Evolutionary conservation across 2,888 invertebrate genomes (phyloP), one percentile per base, ranked within the genome.

Genomic region (Isotomurus palustris): DNA sequence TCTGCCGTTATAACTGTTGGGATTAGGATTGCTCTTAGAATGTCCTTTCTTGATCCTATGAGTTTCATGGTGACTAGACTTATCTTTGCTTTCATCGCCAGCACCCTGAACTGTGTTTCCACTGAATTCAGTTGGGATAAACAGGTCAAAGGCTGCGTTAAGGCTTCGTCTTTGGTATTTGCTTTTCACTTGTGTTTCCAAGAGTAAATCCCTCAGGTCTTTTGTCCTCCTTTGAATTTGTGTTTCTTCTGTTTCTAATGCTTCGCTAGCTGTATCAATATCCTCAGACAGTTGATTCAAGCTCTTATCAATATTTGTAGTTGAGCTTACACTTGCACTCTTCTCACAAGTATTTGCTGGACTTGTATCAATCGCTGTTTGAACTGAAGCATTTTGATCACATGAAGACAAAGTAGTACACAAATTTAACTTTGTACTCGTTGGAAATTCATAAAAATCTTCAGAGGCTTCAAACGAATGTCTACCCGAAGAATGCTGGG

Each of bases 401-500:
- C 8, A 5, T 38, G 38, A 4, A 19, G 6, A 8, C 14, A 14
- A 10, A 8, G 32, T 14, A 14, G 19, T 38, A 19, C 38, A 38
- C 19, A 29, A 29, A 21, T 56, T 62, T n/a, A 70, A 53, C 58
- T 70, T 70, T 17, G 70, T 68, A 35, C 68, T 66, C 3, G 70
- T 68, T 12, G 70, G 70, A 53, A 70, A 70, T 56, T 70, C 70
- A 49, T 70, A 70, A 36, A 67, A 70, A 60, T 70, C 70, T 43
- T 70, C 70, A 1, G n/a, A n/a, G n/a, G n/a, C n/a, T n/a, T n/a
- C n/a, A n/a, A n/a, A n/a, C n/a, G n/a, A n/a, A n/a, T n/a, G n/a
- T n/a, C n/a, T n/a, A n/a, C n/a, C n/a, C n/a, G n/a, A n/a, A n/a
- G n/a, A n/a, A n/a, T n/a, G n/a, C n/a, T n/a, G n/a, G n/a, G n/a